These are phyloP conservation scores for Acleris cristana DNA, from an alignment of 2,888 invertebrate genomes.

Conservation along the genomic window DNA sequence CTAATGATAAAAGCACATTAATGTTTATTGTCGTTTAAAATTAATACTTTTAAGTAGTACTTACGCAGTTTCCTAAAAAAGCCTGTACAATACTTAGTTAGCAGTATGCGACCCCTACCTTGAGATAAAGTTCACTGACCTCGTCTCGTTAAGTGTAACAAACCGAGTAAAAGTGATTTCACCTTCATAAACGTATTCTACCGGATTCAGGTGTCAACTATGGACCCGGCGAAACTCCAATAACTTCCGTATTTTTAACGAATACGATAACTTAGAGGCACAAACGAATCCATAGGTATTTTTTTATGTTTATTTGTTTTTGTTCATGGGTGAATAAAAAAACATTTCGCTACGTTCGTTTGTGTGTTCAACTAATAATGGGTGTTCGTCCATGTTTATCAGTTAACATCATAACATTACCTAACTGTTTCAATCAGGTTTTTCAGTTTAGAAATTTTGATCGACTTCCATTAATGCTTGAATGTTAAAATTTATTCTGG, in stretches of 20 bases:
- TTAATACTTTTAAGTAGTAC: no score
- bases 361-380: conserved; percentile 32
- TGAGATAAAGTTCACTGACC: conserved; percentile 18
- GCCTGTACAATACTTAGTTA: no score
- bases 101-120: no score
- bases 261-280: conserved; percentile 37
- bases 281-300: conserved; percentile 35
- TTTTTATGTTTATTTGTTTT: conserved; percentile 8
- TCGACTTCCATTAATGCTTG: no score
- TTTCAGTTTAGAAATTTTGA: no score
- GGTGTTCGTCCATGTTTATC: conserved; percentile 8
- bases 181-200: conserved; percentile 27
- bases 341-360: conserved; percentile 20
- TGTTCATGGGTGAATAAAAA: conserved; percentile 1
- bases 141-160: conserved; percentile 13
- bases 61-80: no score
- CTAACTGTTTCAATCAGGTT: no score
- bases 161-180: conserved; percentile 32
- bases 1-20: no score
- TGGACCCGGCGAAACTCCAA: conserved; percentile 16
- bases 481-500: no score
- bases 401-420: background rate
- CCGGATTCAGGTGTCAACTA: conserved; percentile 33
- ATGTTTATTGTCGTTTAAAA: no score
- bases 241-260: conserved; percentile 33